phyloP scores from a whole-genome alignment of 2,888 invertebrate species.

The Drosophila putrida region DNA sequence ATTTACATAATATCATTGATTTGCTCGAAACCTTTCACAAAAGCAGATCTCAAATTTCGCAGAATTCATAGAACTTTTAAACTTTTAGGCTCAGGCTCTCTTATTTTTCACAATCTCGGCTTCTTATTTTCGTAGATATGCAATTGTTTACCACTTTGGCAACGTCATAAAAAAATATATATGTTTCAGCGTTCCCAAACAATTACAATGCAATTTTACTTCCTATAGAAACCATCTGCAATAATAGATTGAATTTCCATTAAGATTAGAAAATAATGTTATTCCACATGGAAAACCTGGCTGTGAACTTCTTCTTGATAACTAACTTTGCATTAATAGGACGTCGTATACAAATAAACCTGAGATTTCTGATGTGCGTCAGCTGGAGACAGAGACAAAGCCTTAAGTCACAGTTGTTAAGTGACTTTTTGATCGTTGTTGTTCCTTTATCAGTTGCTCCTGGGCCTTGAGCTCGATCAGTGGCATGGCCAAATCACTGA shows the following conservation, averaged over 20 bases:
- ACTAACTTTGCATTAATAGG: background rate
- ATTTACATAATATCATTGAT: conserved; percentile 51
- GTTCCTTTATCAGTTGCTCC: conserved; percentile 7
- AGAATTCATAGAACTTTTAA: background rate
- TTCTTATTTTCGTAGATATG: background rate
- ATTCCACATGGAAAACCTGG: background rate
- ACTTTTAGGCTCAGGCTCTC: background rate
- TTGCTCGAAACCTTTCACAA: conserved; percentile 38
- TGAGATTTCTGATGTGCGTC: conserved; percentile 63
- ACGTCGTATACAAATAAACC: conserved; percentile 71
- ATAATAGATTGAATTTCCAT: background rate
- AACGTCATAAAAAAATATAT: too few species aligned
- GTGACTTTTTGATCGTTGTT: conserved; percentile 27
- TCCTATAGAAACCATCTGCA: background rate
- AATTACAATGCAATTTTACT: too few species aligned
- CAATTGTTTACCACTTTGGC: background rate
- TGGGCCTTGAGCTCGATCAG: conserved; percentile 57
- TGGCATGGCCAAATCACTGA: conserved; percentile 78
- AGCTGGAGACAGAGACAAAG: background rate
- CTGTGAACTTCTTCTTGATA: background rate
- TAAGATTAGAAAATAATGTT: background rate
- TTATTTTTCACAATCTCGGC: background rate
- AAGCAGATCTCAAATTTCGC: background rate
- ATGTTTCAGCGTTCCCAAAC: too few species aligned
- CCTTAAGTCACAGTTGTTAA: conserved; percentile 47